Evolutionary conservation across 2,888 invertebrate species (phyloP), one percentile per base, ranked within the genome.

Genomic region (Idaea dimidiata): DNA sequence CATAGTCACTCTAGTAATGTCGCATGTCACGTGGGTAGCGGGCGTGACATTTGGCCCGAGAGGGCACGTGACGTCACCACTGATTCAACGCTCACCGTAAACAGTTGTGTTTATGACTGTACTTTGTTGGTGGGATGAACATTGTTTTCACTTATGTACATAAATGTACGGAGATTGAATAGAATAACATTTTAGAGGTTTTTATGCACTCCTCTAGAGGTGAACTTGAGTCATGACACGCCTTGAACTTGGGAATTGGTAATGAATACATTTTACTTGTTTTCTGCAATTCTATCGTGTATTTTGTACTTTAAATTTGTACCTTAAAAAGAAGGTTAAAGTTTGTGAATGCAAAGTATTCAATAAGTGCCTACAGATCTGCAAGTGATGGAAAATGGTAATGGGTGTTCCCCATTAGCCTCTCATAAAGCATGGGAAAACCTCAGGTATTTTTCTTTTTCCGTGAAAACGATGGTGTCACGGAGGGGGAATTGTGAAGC

Each of bases 31-130:
- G 89, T 89, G 89, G 89, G 89, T 75, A 60, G 85, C 81, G 76
- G 77, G 81, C 81, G 70, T 84, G 89, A 88, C 88, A 87, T 89
- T 89, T 88, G 87, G 81, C 87, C 89, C 76, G 75, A 66, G 74
- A 77, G 80, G 82, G 83, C 83, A 75, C 61, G 69, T 88, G 87
- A 87, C 86, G 87, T 87, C 87, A 88, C 65, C 56, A 57, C 68
- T 83, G 82, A 83, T 77, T 87, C 85, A 83, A 72, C 66, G 65
- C 61, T 53, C 66, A 61, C 66, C 62, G 65, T 72, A 70, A 72
- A 71, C 64, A 67, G 64, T 60, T 31, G 59, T 60, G 17, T 18
- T 59, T 33, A 54, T 61, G 59, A 43, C 60, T 61, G 59, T 59
- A 62, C 61, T 57, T 54, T 56, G 63, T 58, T 59, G 63, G 66